Evolutionary conservation across 2,113 vertebrate genomes (phyloP).

Genomic region (Chloropsis cyanopogon): DNA sequence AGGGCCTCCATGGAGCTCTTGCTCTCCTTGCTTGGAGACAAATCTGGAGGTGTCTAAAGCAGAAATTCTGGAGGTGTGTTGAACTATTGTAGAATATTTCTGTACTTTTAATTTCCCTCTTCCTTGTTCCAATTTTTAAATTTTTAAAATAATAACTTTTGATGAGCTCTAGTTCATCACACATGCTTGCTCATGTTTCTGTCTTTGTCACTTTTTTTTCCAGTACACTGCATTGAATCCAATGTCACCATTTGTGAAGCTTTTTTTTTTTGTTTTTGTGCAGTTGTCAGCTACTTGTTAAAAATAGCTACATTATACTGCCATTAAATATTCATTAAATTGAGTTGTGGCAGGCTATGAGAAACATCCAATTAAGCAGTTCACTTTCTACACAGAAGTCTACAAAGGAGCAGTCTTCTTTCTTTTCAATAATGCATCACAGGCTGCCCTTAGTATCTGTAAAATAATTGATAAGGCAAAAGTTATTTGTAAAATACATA

Average conservation of each 20-base stretch:
- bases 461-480: conserved; percentile 50
- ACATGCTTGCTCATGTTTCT: rapidly evolving
- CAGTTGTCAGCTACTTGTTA: background rate
- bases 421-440: conserved; percentile 41
- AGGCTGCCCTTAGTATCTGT: background rate
- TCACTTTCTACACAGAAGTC: conserved; percentile 2
- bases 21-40: background rate
- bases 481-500: conserved; percentile 43
- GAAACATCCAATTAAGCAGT: conserved; percentile 23
- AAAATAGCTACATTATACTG: conserved; percentile 16
- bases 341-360: conserved; percentile 2
- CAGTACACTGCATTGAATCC: background rate
- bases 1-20: background rate
- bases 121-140: background rate
- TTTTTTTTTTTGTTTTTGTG: background rate
- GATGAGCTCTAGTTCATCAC: background rate
- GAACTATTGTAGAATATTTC: background rate
- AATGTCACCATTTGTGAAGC: background rate
- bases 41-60: rapidly evolving
- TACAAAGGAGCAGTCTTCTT: conserved; percentile 14
- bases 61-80: background rate
- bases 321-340: conserved; percentile 45
- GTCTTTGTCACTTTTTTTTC: background rate
- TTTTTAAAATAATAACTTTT: background rate
- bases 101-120: background rate